phyloP scores from a whole-genome alignment of 2,888 invertebrate genomes.

The Chloromyia formosa region DNA sequence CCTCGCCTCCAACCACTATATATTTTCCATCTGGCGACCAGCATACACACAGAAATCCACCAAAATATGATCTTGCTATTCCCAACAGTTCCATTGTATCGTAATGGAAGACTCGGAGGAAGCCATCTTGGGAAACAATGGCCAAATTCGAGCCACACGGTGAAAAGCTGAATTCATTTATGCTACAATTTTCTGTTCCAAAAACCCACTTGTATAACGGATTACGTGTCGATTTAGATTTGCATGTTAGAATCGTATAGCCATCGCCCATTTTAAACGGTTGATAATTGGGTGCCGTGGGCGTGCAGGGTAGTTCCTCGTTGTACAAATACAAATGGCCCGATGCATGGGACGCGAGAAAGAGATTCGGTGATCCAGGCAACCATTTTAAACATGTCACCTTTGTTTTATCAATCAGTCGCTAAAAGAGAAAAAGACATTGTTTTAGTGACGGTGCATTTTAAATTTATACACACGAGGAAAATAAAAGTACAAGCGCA shows the following conservation, averaged over 20 bases:
- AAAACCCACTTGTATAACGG: conserved; percentile 93
- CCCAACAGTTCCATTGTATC: conserved; percentile 97
- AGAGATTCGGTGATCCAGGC: conserved; percentile 92
- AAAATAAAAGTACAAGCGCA: too few relatives aligned
- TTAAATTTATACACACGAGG: too few relatives aligned
- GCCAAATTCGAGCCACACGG: conserved; percentile 93
- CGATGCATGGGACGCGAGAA: conserved; percentile 93
- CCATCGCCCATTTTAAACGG: conserved; percentile 94
- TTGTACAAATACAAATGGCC: conserved; percentile 98
- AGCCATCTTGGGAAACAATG: conserved; percentile 94
- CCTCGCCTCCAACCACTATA: conserved; percentile 97
- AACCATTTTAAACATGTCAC: conserved; percentile 98
- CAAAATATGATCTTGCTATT: conserved; percentile 95
- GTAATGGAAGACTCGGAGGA: conserved; percentile 94
- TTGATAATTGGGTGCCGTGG: conserved; percentile 92
- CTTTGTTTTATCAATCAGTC: conserved; percentile 65
- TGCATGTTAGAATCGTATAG: conserved; percentile 93
- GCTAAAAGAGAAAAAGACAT: conserved; percentile 54
- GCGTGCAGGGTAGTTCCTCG: conserved; percentile 91
- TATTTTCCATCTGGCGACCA: conserved; percentile 98
- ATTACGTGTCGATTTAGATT: conserved; percentile 95
- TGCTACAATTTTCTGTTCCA: conserved; percentile 80
- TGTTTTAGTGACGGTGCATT: too few relatives aligned
- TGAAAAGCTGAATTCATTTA: conserved; percentile 98
- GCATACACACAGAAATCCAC: conserved; percentile 95